These are phyloP conservation scores for Caenorhabditis latens DNA, from an alignment of 1,140 invertebrate genomes.

Conservation along the genomic window DNA sequence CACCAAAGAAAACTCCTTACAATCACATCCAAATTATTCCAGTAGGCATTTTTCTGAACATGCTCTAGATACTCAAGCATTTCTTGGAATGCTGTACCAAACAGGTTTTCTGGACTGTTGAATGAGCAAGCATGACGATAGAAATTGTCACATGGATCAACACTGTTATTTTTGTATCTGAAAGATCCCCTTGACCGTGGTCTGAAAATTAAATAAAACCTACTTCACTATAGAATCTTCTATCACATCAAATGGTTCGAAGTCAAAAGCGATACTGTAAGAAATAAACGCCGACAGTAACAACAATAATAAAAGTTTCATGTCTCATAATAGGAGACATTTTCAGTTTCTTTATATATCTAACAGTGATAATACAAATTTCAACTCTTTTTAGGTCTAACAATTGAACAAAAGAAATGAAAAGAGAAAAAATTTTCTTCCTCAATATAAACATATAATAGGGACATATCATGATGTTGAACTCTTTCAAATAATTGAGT, in stretches of 20 bases:
- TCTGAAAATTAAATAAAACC: background rate
- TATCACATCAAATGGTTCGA: background rate
- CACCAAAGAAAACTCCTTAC: background rate
- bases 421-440: too few species aligned
- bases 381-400: too few species aligned
- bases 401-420: too few species aligned
- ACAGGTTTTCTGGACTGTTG: background rate
- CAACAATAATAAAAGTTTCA: background rate
- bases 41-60: background rate
- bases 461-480: too few species aligned
- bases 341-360: too few species aligned
- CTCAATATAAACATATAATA: too few species aligned
- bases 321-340: background rate
- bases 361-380: too few species aligned
- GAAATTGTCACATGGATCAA: constrained; percentile 17
- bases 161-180: constrained; percentile 12
- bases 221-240: background rate
- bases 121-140: constrained; percentile 40
- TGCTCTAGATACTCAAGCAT: background rate
- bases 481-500: too few species aligned
- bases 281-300: background rate
- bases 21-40: background rate
- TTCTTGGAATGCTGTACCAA: too few species aligned
- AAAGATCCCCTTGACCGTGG: background rate
- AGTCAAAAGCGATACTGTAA: background rate